Base-by-base conservation (phyloP, 2,797 vertebrate genomes). In the Crocodylus rhombifer region DNA sequence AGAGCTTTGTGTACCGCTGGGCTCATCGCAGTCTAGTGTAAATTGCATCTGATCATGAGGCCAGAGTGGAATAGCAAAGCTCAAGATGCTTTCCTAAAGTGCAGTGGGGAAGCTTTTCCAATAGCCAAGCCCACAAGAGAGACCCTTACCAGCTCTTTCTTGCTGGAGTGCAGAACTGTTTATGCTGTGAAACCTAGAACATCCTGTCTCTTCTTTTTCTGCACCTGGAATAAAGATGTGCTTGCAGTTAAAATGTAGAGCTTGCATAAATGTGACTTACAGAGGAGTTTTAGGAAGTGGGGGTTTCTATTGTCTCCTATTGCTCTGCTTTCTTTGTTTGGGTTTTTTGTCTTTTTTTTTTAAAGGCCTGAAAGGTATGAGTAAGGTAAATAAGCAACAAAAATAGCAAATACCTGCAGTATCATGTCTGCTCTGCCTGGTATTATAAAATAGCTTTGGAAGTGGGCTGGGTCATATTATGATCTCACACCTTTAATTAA, bases 1-100 rank as follows among this genome's bases (percentile, higher is more conserved):
- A 88, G 75, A n/a, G 90, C 63, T 83, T 93, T 63, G 90, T 94
- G 87, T 81, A 91, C 78, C 85, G 83, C 90, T 84, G 87, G 94
- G 95, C 87, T 1, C 0, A 92, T 93, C 91, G 81, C 89, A 51
- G 93, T 87, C 85, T 64, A 85, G 85, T 86, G 91, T 91, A 90
- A 91, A 93, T 74, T 86, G 87, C 58, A 51, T 6, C 10, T 8
- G 80, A 92, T 77, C 83, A 80, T 3, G 81, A 15, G 60, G 77
- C 85, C 88, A 91, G 79, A 7, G 61, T 77, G 89, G 91, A 86
- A 96, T 94, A 90, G 83, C 28, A 25, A 90, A 67, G 84, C 87
- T 77, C 86, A 77, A 28, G 5, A 26, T 91, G 91, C 84, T 56
- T 80, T 84, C 71, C 17, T 73, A 71, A 67, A 58, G 28, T 2